These are phyloP conservation scores for Labia minor DNA, from an alignment of 2,888 invertebrate genomes.

Conservation along the genomic window DNA sequence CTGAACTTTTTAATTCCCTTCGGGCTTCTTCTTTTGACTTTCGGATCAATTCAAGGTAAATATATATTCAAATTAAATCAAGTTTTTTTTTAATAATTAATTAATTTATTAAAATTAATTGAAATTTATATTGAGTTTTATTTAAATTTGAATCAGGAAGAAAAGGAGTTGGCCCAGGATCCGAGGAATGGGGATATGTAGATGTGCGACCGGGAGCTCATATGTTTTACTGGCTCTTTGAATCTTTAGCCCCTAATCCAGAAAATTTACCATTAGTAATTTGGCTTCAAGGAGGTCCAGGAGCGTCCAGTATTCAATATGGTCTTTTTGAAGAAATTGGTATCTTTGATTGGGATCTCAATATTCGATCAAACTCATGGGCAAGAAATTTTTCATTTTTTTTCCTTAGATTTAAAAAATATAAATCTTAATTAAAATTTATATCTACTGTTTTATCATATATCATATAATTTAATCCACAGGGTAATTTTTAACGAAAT, in stretches of 20 bases:
- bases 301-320: conserved; percentile 64
- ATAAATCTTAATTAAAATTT: background rate
- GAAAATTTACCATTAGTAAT: conserved; percentile 65
- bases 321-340: conserved; percentile 84
- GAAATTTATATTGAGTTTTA: too few species aligned
- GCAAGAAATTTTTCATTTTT: conserved; percentile 39
- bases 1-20: too few species aligned
- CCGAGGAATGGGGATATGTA: conserved; percentile 65
- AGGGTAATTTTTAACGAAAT: too few species aligned
- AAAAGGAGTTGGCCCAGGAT: conserved; percentile 45
- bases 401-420: too few species aligned
- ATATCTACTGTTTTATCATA: background rate
- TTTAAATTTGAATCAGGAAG: conserved; percentile 23
- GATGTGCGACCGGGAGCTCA: conserved; percentile 61
- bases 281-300: conserved; percentile 85
- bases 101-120: too few species aligned
- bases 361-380: conserved; percentile 66
- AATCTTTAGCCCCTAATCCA: conserved; percentile 51
- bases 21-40: too few species aligned
- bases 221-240: conserved; percentile 83
- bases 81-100: too few species aligned
- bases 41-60: too few species aligned
- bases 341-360: conserved; percentile 54
- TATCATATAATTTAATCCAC: background rate
- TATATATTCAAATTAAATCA: too few species aligned